Base-by-base conservation (phyloP, 2,888 invertebrate species). In the Atrina japonica region DNA sequence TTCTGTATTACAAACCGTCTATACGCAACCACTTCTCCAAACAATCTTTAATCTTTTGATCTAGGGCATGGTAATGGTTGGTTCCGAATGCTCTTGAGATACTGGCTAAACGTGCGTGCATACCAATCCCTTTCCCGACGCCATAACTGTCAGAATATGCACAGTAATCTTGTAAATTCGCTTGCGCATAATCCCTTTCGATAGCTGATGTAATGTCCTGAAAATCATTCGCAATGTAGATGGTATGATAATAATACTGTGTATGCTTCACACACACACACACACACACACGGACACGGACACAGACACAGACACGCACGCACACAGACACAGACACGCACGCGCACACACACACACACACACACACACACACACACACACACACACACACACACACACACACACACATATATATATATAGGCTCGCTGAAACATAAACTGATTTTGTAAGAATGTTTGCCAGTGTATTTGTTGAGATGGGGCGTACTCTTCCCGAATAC, bases 1-100 rank as follows among this genome's bases (percentile, higher is more conserved):
- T n/a, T n/a, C n/a, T n/a, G n/a, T n/a, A n/a, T n/a, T 23, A 27
- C 66, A 29, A 64, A 82, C 85, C 85, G 59, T 82, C 69, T 53
- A 85, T 66, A n/a, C 85, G 41, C 14, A 85, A 76, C 85, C 85
- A 85, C 63, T 81, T 80, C 50, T 84, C 83, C n/a, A 85, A 58
- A 64, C 85, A 85, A 21, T 66, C 72, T 43, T 66, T 69, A 11
- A 85, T 76, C 21, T 78, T 72, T 0, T 21, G 35, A 49, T 85
- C 85, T 30, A 84, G 67, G 0, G 55, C 30, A 2, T 70, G 65
- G 66, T 80, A 81, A 70, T 85, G 84, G 49, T 74, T 73, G 1
- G 85, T 84, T 9, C 76, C 78, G 50, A 84, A 83, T 0, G 81
- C 82, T 23, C 85, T 45, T 2, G 85, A 85, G 29, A 85, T 75